Evolutionary conservation across 53 echinoderm and acorn worm genomes (phyloP), one percentile per base, ranked within the genome.

Genomic region (Crossaster papposus): DNA sequence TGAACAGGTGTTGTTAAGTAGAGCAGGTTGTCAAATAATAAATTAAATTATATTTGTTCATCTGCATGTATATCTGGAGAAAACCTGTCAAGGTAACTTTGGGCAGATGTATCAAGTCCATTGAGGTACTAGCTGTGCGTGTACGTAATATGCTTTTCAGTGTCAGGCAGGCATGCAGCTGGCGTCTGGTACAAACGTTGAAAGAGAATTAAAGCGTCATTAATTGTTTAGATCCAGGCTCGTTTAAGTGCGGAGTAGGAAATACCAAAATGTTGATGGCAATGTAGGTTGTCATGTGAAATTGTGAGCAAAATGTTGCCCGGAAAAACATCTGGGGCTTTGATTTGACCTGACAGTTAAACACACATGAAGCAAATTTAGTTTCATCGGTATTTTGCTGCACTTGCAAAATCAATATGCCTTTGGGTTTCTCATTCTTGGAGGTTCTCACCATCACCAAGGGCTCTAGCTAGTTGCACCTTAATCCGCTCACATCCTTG

Each of bases 1-100:
- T 12, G 65, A 70, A 70, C 83, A 65, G 83, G 83, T 83, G 83
- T 70, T 36, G 38, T 15, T 70, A 83, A 68, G 70, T 68, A 44
- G 68, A 23, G 10, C 29, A 70, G 83, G 68, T 51, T 44, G 83
- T 70, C 83, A 68, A 68, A 50, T 83, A 70, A 83, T 83, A 65
- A 83, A 83, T 83, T 70, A 37, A 70, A 70, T 83, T 83, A 81
- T 81, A 81, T 38, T 35, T 63, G n/a, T 81, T 36, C n/a, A n/a
- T n/a, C n/a, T n/a, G n/a, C n/a, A n/a, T n/a, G n/a, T 37, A 70
- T 51, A 37, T 65, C 29, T 68, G 33, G 14, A 18, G 38, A 65
- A n/a, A 29, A 83, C 83, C 83, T 83, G 83, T 44, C 83, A 24
- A 65, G 83, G 38, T 38, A 70, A 70, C 50, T 68, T 68, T 33